Evolutionary conservation across 2,113 vertebrate genomes (phyloP).

Genomic region (Coryphaenoides rupestris): DNA sequence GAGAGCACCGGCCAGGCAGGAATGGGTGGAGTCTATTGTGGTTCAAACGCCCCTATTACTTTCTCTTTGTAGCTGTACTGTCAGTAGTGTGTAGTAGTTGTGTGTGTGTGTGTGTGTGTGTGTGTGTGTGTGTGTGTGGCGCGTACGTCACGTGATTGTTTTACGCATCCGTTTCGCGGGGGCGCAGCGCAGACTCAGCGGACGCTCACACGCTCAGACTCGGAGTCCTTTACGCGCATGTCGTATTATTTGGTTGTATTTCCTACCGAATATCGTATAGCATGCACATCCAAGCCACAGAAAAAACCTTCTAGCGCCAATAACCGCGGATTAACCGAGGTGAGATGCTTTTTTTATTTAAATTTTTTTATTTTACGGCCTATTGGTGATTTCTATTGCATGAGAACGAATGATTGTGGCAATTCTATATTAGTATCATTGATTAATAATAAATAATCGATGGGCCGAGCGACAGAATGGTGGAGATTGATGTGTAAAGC

Average conservation of each 20-base stretch:
- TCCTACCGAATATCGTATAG: background rate
- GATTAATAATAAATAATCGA: background rate
- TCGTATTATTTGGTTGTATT: too few species aligned
- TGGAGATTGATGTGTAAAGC: conserved; percentile 7
- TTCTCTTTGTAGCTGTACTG: conserved; percentile 13
- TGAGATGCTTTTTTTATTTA: background rate
- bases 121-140: background rate
- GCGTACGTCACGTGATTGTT: conserved; percentile 48
- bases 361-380: too few species aligned
- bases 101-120: background rate
- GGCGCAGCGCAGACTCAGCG: conserved; percentile 25
- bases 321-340: background rate
- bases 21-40: background rate
- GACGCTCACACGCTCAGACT: background rate
- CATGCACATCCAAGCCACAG: background rate
- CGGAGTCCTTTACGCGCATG: too few species aligned
- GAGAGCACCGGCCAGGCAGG: conserved; percentile 17
- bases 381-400: too few species aligned
- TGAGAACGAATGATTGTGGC: too few species aligned
- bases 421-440: background rate
- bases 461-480: background rate
- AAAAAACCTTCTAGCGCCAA: background rate
- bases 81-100: background rate
- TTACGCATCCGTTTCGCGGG: conserved; percentile 43
- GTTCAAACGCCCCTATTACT: conserved; percentile 7